Evolutionary conservation across 2,888 invertebrate species (phyloP).

Genomic region (Chymomyza procnemis): DNA sequence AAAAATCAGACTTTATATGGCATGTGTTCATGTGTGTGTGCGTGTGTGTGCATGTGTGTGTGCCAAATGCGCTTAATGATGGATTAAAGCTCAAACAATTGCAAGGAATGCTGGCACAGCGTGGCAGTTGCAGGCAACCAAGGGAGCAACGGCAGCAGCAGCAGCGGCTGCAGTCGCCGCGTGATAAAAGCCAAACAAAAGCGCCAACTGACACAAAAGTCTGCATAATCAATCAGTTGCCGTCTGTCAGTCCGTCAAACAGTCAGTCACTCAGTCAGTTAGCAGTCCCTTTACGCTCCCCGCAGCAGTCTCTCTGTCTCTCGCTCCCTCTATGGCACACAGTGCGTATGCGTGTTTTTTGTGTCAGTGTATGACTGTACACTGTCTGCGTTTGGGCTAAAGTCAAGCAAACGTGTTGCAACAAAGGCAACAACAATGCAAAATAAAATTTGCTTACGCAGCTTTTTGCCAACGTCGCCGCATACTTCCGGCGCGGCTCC

Average conservation of each 20-base stretch:
- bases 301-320: background rate
- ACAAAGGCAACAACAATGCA: background rate
- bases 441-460: background rate
- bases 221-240: slow-evolving; percentile 66
- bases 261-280: slow-evolving; percentile 21
- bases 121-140: background rate
- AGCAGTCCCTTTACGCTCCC: background rate
- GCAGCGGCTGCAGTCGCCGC: background rate
- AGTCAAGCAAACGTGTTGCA: background rate
- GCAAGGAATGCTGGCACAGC: background rate
- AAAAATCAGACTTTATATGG: background rate
- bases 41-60: slow-evolving; percentile 1
- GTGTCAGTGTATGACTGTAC: background rate
- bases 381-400: background rate
- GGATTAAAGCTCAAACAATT: slow-evolving; percentile 53
- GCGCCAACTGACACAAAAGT: slow-evolving; percentile 63
- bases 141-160: slow-evolving; percentile 27
- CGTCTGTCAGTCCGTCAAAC: slow-evolving; percentile 17
- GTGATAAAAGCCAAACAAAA: slow-evolving; percentile 36
- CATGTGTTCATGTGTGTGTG: background rate
- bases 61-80: slow-evolving; percentile 49
- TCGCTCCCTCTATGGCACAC: background rate
- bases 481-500: slow-evolving; percentile 2
- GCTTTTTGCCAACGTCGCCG: background rate
- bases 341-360: background rate